A percentile compares a stretch with the other conserved stretches of the same genome.
Evolutionary conservation across 2,888 invertebrate genomes (phyloP).

Genomic region (Rotaria sp.): DNA sequence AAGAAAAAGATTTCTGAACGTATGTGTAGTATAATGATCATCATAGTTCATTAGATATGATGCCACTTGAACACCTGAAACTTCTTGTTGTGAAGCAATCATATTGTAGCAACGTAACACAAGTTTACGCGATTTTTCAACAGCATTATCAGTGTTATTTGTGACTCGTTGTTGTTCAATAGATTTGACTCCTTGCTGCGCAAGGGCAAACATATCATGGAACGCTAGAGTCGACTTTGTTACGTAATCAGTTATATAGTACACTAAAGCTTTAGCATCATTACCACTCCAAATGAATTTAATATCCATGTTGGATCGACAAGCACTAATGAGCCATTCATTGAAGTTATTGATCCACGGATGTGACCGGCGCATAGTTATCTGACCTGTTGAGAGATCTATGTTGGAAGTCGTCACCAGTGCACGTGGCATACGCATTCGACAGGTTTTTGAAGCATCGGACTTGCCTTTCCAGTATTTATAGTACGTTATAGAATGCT

Average conservation of each 20-base stretch:
- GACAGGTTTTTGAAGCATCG: not conserved
- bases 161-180: not conserved
- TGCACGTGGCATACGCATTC: not conserved
- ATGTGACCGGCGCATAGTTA: not conserved
- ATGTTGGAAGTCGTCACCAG: not conserved
- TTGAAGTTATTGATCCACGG: no score
- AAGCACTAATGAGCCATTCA: no score
- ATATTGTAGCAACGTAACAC: not conserved
- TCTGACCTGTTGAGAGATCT: not conserved
- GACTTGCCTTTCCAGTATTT: not conserved
- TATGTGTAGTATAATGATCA: not conserved
- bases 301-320: no score
- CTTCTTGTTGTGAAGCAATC: not conserved
- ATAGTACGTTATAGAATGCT: not conserved
- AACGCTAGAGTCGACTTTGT: no score
- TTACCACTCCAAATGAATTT: no score
- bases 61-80: not conserved
- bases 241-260: no score
- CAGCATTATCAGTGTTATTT: not conserved
- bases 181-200: not conserved
- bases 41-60: not conserved
- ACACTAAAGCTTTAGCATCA: no score
- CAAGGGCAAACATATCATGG: not conserved
- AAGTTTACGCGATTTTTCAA: not conserved
- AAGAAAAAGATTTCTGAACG: not conserved